These are phyloP conservation scores for Arvicanthis niloticus DNA, from an alignment of 2,113 vertebrate genomes.

Conservation along the genomic window DNA sequence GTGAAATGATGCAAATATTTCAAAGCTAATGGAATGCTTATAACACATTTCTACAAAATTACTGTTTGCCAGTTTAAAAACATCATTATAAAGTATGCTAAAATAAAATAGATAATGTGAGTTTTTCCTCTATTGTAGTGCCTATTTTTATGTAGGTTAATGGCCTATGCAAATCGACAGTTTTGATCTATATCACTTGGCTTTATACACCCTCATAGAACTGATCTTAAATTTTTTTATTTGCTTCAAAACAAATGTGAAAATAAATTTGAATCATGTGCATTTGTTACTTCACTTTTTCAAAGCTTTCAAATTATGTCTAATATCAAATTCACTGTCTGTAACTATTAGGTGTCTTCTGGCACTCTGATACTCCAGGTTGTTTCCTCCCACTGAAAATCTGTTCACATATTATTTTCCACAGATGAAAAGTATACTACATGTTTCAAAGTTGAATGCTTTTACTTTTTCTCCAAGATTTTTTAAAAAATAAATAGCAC, in stretches of 20 bases:
- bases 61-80: not conserved
- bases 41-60: not conserved
- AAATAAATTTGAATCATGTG: slow-evolving; percentile 22
- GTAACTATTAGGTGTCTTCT: slow-evolving; percentile 64
- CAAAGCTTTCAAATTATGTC: not conserved
- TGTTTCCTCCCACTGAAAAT: slow-evolving; percentile 66
- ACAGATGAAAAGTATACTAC: slow-evolving; percentile 33
- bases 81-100: not conserved
- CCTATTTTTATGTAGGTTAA: not conserved
- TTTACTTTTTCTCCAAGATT: not conserved
- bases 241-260: slow-evolving; percentile 17
- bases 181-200: not conserved
- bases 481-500: not conserved
- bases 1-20: not conserved
- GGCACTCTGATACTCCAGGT: slow-evolving; percentile 52
- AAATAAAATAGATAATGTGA: not conserved
- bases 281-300: slow-evolving; percentile 9
- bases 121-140: not conserved
- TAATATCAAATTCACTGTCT: slow-evolving; percentile 41
- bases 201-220: not conserved
- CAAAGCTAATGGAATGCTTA: not conserved
- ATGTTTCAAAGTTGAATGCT: slow-evolving; percentile 57
- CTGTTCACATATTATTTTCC: slow-evolving; percentile 63
- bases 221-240: not conserved
- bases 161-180: not conserved